Conservation (phyloP, 2,113 vertebrate genomes). For the Bostrychus sinensis region DNA sequence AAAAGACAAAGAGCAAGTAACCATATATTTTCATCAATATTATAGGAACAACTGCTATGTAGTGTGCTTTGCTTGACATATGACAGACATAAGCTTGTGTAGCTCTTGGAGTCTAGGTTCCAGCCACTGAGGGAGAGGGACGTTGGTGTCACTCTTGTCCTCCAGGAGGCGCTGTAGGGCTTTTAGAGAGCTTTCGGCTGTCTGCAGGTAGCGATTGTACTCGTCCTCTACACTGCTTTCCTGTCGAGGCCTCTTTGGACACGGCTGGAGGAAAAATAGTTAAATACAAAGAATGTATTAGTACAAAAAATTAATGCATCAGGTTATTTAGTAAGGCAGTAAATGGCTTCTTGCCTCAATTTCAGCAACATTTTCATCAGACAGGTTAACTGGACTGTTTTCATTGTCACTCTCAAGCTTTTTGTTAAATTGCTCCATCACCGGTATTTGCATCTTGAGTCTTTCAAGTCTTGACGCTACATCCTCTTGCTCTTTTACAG, state of each 20-base stretch:
- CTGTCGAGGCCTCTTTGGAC: constrained; percentile 82
- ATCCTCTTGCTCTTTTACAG: constrained; percentile 72
- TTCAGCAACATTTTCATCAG: constrained; percentile 21
- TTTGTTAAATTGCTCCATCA: constrained; percentile 63
- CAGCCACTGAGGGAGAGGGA: constrained; percentile 82
- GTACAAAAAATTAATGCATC: background rate
- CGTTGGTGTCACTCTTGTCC: background rate
- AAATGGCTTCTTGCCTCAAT: constrained; percentile 79
- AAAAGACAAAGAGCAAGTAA: background rate
- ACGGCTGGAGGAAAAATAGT: constrained; percentile 75
- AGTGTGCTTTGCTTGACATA: constrained; percentile 39
- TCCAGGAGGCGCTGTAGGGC: constrained; percentile 75
- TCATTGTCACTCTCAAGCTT: constrained; percentile 43
- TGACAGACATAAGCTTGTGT: constrained; percentile 71
- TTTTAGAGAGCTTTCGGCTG: constrained; percentile 79
- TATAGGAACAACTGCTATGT: constrained; percentile 1
- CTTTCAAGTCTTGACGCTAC: constrained; percentile 73
- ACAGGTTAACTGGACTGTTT: background rate
- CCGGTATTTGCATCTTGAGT: constrained; percentile 76
- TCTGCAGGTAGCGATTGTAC: constrained; percentile 79
- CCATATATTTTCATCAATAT: background rate
- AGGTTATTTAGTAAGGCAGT: background rate
- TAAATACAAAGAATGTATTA: no score
- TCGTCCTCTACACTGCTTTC: constrained; percentile 79
- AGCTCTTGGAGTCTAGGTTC: constrained; percentile 78